Evolutionary conservation across 2,888 invertebrate species (phyloP).

Genomic region (Melitaea athalia): DNA sequence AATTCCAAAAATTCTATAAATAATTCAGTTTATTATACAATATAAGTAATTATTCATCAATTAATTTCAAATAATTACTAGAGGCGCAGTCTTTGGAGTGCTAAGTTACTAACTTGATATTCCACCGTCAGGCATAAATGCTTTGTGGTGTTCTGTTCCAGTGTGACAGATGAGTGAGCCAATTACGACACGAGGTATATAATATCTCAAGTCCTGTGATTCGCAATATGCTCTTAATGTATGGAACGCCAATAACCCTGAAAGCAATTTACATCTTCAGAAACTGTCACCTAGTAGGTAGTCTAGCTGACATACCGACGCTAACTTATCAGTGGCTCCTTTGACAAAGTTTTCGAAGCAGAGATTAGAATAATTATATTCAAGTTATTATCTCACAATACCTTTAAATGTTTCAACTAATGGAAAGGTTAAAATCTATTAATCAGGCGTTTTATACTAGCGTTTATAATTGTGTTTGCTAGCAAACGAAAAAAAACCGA

Average conservation of each 20-base stretch:
- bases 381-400: too few relatives aligned
- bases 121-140: neutral
- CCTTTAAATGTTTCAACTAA: neutral
- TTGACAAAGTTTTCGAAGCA: neutral
- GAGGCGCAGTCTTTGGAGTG: neutral
- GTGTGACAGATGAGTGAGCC: neutral
- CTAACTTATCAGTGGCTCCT: neutral
- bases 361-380: neutral
- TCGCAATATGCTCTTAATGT: neutral
- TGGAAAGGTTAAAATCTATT: neutral
- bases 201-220: neutral
- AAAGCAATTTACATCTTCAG: neutral
- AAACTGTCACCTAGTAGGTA: neutral
- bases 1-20: too few relatives aligned
- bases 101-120: constrained; percentile 2
- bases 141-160: neutral
- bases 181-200: neutral
- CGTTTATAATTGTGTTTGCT: too few relatives aligned
- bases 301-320: neutral
- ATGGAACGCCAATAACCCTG: neutral
- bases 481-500: too few relatives aligned
- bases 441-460: too few relatives aligned
- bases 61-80: neutral
- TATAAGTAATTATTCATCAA: neutral
- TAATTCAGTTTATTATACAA: neutral